Conservation (phyloP, 37 sponge, comb jelly and placozoan species). For the Ephydatia muelleri region DNA sequence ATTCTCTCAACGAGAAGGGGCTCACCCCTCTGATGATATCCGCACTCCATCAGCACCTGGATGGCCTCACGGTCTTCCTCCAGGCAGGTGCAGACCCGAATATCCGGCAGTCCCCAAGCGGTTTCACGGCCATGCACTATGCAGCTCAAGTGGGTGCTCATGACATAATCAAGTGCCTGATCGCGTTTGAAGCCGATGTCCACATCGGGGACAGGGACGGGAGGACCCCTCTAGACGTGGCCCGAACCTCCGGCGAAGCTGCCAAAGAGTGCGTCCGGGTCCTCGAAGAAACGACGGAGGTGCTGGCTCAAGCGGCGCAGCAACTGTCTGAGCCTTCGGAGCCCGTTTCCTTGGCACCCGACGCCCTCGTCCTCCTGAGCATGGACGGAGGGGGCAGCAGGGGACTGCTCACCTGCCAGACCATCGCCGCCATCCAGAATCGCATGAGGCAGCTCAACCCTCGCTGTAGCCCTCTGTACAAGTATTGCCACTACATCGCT, state of each 20-base stretch:
- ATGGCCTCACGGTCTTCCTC: conserved; percentile 22
- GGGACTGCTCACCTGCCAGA: conserved; percentile 25
- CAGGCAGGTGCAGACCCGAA: conserved; percentile 22
- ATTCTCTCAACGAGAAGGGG: conserved; percentile 3
- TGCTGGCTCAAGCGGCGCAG: background rate
- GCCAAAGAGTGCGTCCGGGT: conserved; percentile 6
- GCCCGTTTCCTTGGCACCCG: background rate
- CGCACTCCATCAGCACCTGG: background rate
- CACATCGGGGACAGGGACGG: background rate
- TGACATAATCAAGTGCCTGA: conserved; percentile 17
- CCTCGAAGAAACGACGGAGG: background rate
- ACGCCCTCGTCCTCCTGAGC: conserved; percentile 43
- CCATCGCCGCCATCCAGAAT: conserved; percentile 29
- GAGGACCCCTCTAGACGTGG: conserved; percentile 31
- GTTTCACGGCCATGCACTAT: conserved; percentile 43
- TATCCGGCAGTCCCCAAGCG: background rate
- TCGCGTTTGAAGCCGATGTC: conserved; percentile 53
- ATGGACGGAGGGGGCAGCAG: conserved; percentile 74
- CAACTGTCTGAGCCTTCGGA: background rate
- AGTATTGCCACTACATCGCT: conserved; percentile 64
- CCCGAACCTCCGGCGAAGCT: background rate
- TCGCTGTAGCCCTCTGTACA: conserved; percentile 5
- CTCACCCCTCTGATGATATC: conserved; percentile 41
- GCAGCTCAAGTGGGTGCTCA: conserved; percentile 29
- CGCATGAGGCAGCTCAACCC: conserved; percentile 42